Evolutionary conservation across 53 echinoderm and acorn worm species (phyloP).

Genomic region (Zoroaster sp.): DNA sequence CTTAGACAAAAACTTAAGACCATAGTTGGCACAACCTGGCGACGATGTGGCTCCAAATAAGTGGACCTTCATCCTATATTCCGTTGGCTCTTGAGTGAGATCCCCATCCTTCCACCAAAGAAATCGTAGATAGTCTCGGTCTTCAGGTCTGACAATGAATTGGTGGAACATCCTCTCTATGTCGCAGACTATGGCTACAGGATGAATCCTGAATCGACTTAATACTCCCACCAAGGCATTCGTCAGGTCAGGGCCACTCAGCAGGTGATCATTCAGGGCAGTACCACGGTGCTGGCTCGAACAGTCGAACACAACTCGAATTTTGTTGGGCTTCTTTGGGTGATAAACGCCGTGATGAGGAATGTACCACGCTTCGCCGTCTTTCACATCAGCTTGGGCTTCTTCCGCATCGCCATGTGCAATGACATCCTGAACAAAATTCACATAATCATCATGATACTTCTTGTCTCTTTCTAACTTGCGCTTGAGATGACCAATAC

Average conservation of each 20-base stretch:
- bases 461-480: conserved; percentile 23
- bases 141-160: not conserved
- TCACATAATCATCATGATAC: conserved; percentile 32
- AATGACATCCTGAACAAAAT: conserved; percentile 11
- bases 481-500: conserved; percentile 23
- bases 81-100: not conserved
- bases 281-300: not conserved
- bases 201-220: conserved; percentile 21
- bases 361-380: conserved; percentile 40
- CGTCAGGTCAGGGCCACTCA: conserved; percentile 36
- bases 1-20: conserved; percentile 54
- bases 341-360: conserved; percentile 44
- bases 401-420: conserved; percentile 17
- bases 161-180: conserved; percentile 40
- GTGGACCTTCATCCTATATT: conserved; percentile 52
- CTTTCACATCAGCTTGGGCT: not conserved
- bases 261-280: conserved; percentile 22
- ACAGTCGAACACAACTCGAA: no score
- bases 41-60: conserved; percentile 52
- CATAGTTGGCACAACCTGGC: conserved; percentile 52
- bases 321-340: no score
- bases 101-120: conserved; percentile 30
- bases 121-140: no score
- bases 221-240: conserved; percentile 28
- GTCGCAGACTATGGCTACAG: conserved; percentile 29